Evolutionary conservation across 2,797 vertebrate genomes (phyloP).

Genomic region (Lates japonicus): DNA sequence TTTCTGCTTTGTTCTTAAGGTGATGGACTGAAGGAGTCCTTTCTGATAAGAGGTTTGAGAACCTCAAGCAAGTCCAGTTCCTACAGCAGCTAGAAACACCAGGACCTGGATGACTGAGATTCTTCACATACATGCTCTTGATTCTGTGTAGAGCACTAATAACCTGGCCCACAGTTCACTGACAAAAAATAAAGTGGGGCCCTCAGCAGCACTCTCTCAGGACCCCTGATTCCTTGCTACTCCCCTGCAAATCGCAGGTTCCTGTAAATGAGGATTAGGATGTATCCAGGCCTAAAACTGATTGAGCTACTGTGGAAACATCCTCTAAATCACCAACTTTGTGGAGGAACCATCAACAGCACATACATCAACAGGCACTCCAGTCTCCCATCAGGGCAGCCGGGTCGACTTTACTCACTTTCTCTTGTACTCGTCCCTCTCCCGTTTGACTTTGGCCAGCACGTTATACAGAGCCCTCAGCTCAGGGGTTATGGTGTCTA

Average conservation of each 20-base stretch:
- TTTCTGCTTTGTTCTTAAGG: neutral
- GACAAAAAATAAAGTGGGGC: neutral
- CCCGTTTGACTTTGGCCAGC: conserved; percentile 92
- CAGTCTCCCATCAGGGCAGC: neutral
- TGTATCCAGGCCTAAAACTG: neutral
- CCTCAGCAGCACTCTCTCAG: neutral
- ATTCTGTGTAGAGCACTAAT: neutral
- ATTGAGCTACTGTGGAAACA: neutral
- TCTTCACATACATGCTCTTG: too few relatives aligned
- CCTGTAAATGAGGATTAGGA: too few relatives aligned
- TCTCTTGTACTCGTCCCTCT: conserved; percentile 90
- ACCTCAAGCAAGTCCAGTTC: too few relatives aligned
- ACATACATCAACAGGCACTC: too few relatives aligned
- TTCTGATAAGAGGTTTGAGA: too few relatives aligned
- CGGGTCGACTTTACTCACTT: conserved; percentile 77
- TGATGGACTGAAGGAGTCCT: too few relatives aligned
- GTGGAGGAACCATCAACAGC: neutral
- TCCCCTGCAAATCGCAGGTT: neutral
- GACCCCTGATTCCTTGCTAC: neutral
- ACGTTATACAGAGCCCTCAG: conserved; percentile 93
- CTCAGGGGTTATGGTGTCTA: conserved; percentile 96
- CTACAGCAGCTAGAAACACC: too few relatives aligned
- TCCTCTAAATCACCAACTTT: neutral
- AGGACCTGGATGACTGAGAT: too few relatives aligned
- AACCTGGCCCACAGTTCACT: neutral